Evolutionary conservation across 2,888 invertebrate genomes (phyloP).

Genomic region (Dicranocentrus wangi): DNA sequence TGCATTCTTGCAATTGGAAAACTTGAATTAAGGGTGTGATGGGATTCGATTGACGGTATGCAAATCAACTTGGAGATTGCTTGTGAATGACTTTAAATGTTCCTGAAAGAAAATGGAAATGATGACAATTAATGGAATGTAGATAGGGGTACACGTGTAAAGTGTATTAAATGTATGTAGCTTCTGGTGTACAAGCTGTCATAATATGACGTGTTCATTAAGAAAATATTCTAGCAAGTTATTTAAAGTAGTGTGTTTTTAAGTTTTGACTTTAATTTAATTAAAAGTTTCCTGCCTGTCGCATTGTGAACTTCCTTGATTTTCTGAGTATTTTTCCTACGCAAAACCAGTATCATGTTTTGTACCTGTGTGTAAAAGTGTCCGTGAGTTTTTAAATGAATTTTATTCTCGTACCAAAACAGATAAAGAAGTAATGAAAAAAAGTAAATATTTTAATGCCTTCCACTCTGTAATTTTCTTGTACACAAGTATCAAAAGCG

Average conservation of each 20-base stretch:
- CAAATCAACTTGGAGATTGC: neutral
- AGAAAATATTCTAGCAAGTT: neutral
- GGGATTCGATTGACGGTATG: constrained; percentile 11
- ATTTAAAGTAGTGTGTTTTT: neutral
- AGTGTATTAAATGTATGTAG: neutral
- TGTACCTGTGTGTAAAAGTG: neutral
- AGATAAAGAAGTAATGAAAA: neutral
- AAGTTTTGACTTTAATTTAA: neutral
- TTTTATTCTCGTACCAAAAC: neutral
- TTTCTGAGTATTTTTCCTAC: neutral
- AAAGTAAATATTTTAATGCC: neutral
- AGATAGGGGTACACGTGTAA: neutral
- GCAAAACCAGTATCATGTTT: neutral
- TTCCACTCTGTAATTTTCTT: neutral
- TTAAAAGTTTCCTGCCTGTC: neutral
- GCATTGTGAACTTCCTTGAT: constrained; percentile 15
- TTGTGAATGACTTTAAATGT: neutral
- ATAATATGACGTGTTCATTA: neutral
- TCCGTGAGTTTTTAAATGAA: neutral
- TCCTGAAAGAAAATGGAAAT: neutral
- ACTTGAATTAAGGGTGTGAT: no score
- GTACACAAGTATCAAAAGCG: neutral
- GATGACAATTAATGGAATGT: neutral
- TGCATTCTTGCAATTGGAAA: neutral
- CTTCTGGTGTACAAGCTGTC: neutral